phyloP scores from a whole-genome alignment of 1,140 invertebrate genomes.

The Drosophila rufa region DNA sequence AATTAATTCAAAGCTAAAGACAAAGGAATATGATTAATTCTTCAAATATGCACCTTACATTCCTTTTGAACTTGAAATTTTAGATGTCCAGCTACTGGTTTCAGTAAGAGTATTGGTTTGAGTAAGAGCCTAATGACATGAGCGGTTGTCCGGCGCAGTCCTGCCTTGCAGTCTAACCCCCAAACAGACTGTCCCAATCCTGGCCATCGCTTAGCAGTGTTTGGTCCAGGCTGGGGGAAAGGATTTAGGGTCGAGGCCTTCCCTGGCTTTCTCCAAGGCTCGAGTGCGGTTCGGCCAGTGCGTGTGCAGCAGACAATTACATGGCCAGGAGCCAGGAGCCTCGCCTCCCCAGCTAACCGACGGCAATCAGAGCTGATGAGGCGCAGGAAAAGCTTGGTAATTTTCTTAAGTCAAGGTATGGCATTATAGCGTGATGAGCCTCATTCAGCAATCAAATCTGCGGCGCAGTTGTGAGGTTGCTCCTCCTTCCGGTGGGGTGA shows the following conservation, averaged over 20 bases:
- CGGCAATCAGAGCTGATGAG: slow-evolving; percentile 62
- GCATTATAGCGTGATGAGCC: slow-evolving; percentile 78
- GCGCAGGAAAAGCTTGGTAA: slow-evolving; percentile 53
- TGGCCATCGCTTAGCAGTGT: slow-evolving; percentile 9
- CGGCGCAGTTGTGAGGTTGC: slow-evolving; percentile 11
- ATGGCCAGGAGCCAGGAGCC: slow-evolving; percentile 31
- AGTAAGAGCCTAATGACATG: slow-evolving; percentile 18
- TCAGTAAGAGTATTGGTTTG: too few relatives aligned
- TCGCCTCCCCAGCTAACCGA: slow-evolving; percentile 25
- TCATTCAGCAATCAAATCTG: slow-evolving; percentile 66
- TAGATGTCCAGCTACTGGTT: background rate
- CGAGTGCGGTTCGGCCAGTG: slow-evolving; percentile 35
- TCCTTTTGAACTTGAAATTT: background rate
- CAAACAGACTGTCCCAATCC: slow-evolving; percentile 20
- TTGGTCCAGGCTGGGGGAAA: slow-evolving; percentile 5
- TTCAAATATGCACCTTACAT: too few relatives aligned
- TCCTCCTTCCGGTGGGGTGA: slow-evolving; percentile 8
- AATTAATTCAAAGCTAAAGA: too few relatives aligned
- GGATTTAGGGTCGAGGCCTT: background rate
- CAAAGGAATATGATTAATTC: too few relatives aligned
- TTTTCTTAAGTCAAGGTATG: slow-evolving; percentile 62
- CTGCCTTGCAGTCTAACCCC: slow-evolving; percentile 29
- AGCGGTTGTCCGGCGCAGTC: background rate
- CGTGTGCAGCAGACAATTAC: slow-evolving; percentile 68
- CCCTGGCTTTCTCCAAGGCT: slow-evolving; percentile 3